Percentiles rank a stretch among this genome's conserved stretches.
These are phyloP conservation scores for Diarsia mendica DNA, from an alignment of 2,888 invertebrate species.

Conservation along the genomic window DNA sequence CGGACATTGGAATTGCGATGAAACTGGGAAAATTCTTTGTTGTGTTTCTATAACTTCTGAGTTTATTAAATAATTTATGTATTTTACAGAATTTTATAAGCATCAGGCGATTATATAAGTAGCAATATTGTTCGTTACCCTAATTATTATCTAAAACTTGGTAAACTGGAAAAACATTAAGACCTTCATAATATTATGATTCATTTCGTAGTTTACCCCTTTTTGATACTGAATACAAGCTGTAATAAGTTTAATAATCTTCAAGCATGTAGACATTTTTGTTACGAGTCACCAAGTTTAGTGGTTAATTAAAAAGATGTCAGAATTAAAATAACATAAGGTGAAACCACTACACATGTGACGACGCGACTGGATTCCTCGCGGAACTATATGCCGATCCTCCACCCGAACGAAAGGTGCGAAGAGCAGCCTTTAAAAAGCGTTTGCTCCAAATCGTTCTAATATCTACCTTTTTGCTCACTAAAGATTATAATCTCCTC, in stretches of 20 bases:
- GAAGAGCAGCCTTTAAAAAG: no score
- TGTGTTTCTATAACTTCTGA: constrained; percentile 4
- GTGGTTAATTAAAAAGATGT: not conserved
- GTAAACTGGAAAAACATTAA: not conserved
- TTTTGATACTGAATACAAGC: not conserved
- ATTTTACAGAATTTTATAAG: not conserved
- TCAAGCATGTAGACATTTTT: not conserved
- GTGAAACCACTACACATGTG: not conserved
- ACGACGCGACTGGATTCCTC: not conserved
- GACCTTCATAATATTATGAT: not conserved
- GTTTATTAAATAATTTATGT: not conserved
- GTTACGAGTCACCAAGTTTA: no score
- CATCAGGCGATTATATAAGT: not conserved
- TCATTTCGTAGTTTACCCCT: not conserved
- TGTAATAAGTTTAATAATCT: not conserved
- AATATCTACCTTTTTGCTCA: not conserved
- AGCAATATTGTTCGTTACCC: not conserved
- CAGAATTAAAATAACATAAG: not conserved
- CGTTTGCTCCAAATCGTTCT: not conserved
- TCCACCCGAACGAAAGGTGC: no score
- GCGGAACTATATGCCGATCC: not conserved
- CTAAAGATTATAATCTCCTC: not conserved
- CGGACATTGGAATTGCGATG: constrained; percentile 16
- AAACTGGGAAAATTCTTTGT: constrained; percentile 9
- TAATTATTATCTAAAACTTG: constrained; percentile 11